Base-by-base conservation (phyloP, 2,888 invertebrate species). In the Ischnus inquisitorius region DNA sequence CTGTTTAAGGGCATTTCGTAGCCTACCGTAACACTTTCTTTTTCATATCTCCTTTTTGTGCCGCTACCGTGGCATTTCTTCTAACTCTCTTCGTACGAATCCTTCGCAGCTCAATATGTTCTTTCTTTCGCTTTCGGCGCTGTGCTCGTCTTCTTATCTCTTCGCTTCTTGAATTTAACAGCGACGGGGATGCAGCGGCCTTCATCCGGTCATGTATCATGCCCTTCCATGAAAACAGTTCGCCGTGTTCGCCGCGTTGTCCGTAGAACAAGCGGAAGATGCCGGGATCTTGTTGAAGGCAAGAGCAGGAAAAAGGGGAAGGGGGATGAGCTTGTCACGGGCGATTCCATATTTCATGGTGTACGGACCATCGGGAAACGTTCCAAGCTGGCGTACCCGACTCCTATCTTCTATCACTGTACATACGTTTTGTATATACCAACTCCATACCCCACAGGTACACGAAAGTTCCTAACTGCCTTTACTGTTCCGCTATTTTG, bases 291-390 rank as follows among this genome's bases (percentile, higher is more conserved):
- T 41, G 69, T 71, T 67, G 43, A 48, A 60, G 79, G 57, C 41
- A 46, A 14, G 46, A 14, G 3, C 0, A 34, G 34, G 34, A 34
- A 6, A 34, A 2, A 34, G 2, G 3, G 34, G 28, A 22, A 25
- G 12, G 71, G 57, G 79, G 71, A 79, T 43, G 79, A 79, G 75
- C 79, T 34, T 79, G 83, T 83, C 83, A 79, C 76, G 71, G 67
- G 76, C 79, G 79, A 79, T 83, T 79, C 76, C 79, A 83, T 83
- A 83, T 83, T 83, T 83, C 79, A 83, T 60, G 46, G 83, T 54
- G 64, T 75, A 71, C 79, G 39, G 79, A 79, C 83, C 83, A 79
- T 83, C 79, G 83, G 83, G 71, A 83, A 83, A 83, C 76, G 79
- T 71, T 83, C 60, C 64, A 65, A 60, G n/a, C 60, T 48, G 22